Evolutionary conservation across 2,888 invertebrate genomes (phyloP).

Genomic region (Hesperia comma): DNA sequence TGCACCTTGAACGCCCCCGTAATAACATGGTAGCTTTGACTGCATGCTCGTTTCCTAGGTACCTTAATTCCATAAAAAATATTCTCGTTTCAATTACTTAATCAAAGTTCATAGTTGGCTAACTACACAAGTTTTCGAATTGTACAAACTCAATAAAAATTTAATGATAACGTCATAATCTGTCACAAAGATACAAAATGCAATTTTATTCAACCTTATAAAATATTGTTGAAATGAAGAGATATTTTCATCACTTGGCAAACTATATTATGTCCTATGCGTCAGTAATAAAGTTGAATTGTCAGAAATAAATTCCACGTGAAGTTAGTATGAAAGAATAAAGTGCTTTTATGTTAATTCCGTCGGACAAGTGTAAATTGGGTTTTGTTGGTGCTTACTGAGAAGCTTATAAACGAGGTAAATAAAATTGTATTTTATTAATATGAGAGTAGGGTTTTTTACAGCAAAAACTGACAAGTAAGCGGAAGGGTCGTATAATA

Average conservation of each 20-base stretch:
- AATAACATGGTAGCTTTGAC: too few species aligned
- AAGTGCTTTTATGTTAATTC: constrained; percentile 30
- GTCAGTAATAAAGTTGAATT: neutral
- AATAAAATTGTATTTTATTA: neutral
- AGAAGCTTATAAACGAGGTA: constrained; percentile 2
- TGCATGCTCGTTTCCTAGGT: too few species aligned
- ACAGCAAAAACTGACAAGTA: too few species aligned
- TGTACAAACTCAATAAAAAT: neutral
- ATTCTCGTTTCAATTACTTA: too few species aligned
- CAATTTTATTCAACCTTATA: constrained; percentile 43
- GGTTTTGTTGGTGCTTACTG: constrained; percentile 13
- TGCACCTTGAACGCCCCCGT: too few species aligned
- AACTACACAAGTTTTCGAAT: too few species aligned
- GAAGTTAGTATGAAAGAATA: constrained; percentile 10
- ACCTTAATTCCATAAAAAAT: too few species aligned
- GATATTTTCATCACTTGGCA: neutral
- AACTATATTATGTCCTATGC: neutral
- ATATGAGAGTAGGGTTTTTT: too few species aligned
- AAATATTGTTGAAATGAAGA: constrained; percentile 39
- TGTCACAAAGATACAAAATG: constrained; percentile 39
- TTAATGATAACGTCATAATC: constrained; percentile 25
- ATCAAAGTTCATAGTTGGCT: too few species aligned
- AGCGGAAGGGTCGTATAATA: too few species aligned
- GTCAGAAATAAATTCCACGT: neutral
- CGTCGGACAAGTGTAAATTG: constrained; percentile 22